These are phyloP conservation scores for Coelogynopora nodosa DNA, from an alignment of 2,888 invertebrate genomes.

Conservation along the genomic window DNA sequence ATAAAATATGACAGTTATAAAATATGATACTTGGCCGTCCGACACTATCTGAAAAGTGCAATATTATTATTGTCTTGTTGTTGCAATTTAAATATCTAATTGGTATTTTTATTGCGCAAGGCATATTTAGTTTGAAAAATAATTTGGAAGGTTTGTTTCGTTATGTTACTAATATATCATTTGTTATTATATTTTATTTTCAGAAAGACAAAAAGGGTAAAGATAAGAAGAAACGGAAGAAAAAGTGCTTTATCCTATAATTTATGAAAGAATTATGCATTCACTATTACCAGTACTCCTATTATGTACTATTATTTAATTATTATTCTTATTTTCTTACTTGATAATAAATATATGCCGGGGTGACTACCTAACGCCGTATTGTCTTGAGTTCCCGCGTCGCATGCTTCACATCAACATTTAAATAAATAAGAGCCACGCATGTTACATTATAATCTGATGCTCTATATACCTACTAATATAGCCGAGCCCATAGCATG, in stretches of 20 bases:
- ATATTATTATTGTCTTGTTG: background rate
- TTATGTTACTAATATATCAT: background rate
- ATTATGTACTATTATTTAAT: background rate
- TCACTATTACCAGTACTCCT: background rate
- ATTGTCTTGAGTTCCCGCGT: background rate
- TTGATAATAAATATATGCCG: background rate
- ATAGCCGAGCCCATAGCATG: too few species aligned
- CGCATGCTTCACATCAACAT: background rate
- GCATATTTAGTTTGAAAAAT: background rate
- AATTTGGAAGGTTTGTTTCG: background rate
- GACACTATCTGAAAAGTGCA: too few species aligned
- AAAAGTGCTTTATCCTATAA: conserved; percentile 14
- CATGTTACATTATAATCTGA: too few species aligned
- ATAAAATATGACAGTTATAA: too few species aligned
- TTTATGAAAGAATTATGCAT: background rate
- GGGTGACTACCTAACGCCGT: background rate
- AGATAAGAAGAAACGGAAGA: conserved; percentile 22
- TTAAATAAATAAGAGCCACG: too few species aligned
- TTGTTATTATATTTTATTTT: background rate
- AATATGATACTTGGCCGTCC: too few species aligned
- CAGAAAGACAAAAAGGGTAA: conserved; percentile 27
- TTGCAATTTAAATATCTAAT: background rate
- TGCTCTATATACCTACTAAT: too few species aligned
- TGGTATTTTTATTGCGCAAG: background rate
- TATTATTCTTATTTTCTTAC: background rate